Percentiles rank a stretch among this genome's conserved stretches.
These are phyloP conservation scores for Orientallactaga bullata DNA, from an alignment of 2,113 vertebrate genomes.

Conservation along the genomic window DNA sequence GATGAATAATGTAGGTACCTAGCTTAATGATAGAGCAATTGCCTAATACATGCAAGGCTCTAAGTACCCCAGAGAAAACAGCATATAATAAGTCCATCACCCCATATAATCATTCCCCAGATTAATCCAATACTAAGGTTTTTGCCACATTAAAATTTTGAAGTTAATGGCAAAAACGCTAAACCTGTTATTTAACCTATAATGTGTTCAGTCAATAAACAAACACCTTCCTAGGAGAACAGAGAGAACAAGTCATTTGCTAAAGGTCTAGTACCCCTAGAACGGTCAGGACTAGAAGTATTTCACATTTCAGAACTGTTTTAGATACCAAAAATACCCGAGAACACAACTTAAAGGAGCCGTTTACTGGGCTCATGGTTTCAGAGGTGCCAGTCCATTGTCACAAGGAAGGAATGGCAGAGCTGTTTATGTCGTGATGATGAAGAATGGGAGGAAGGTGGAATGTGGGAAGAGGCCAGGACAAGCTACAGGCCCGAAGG, in stretches of 20 bases:
- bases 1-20: not conserved
- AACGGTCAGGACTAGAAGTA: not conserved
- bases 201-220: slow-evolving; percentile 1
- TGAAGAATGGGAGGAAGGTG: not conserved
- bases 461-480: not conserved
- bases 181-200: not conserved
- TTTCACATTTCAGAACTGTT: not conserved
- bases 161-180: slow-evolving; percentile 14
- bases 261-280: not conserved
- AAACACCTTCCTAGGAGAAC: not conserved
- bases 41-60: not conserved
- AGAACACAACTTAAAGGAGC: not conserved
- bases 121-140: slow-evolving; percentile 37
- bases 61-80: not conserved
- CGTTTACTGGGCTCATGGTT: not conserved
- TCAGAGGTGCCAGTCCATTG: not conserved
- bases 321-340: not conserved
- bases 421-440: not conserved
- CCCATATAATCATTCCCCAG: slow-evolving; percentile 5
- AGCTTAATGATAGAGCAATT: not conserved
- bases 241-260: not conserved
- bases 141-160: not conserved
- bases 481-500: no score
- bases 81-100: not conserved
- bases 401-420: not conserved